phyloP scores from a whole-genome alignment of 2,888 invertebrate species.

The Drosophila tanythrix region DNA sequence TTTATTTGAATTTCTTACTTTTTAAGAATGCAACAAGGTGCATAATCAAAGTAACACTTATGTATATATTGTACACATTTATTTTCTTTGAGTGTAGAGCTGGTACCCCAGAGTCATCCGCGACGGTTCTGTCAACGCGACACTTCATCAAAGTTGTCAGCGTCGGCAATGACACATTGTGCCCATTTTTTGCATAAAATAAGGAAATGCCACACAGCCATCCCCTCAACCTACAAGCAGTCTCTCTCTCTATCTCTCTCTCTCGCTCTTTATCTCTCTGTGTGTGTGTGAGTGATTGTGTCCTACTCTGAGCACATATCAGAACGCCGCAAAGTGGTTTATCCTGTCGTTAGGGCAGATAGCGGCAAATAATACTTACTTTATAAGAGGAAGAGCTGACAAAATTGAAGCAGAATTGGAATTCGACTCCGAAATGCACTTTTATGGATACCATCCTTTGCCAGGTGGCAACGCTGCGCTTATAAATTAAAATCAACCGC shows the following conservation, averaged over 20 bases:
- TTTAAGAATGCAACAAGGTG: background rate
- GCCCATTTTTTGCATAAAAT: conserved; percentile 79
- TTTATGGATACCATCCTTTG: background rate
- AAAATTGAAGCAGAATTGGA: conserved; percentile 2
- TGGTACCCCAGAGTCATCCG: conserved; percentile 29
- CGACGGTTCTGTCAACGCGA: conserved; percentile 54
- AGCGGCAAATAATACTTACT: conserved; percentile 21
- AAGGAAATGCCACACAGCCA: conserved; percentile 17
- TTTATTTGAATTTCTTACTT: background rate
- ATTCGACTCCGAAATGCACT: conserved; percentile 17
- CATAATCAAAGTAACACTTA: background rate
- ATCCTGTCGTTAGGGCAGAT: conserved; percentile 58
- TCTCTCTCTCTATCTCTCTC: background rate
- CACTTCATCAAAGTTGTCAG: conserved; percentile 76
- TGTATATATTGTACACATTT: background rate
- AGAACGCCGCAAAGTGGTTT: conserved; percentile 65
- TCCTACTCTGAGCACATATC: conserved; percentile 6
- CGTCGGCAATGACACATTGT: conserved; percentile 74
- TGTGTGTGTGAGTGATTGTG: background rate
- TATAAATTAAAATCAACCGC: background rate
- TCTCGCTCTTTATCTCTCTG: background rate
- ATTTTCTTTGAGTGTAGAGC: conserved; percentile 1
- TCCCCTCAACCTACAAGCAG: background rate
- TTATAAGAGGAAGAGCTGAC: conserved; percentile 2
- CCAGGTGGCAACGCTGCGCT: background rate